Evolutionary conservation across 2,113 vertebrate genomes (phyloP).

Genomic region (Herpailurus yagouaroundi): DNA sequence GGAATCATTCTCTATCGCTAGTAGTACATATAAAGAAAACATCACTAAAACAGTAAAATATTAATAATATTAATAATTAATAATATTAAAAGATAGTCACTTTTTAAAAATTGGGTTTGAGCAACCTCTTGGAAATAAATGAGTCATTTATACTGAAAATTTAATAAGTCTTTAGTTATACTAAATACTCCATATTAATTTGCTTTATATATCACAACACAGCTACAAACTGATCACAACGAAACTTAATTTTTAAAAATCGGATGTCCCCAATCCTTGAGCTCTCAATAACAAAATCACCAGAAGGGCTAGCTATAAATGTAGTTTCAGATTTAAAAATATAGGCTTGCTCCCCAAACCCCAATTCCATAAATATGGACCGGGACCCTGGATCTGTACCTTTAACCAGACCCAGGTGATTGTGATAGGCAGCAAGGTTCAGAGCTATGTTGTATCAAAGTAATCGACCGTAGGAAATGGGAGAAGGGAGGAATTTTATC

Average conservation of each 20-base stretch:
- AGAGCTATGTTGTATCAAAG: neutral
- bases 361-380: neutral
- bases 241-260: neutral
- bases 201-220: neutral
- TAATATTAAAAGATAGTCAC: neutral
- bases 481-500: neutral
- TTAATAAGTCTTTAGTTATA: neutral
- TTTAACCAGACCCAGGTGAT: neutral
- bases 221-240: neutral
- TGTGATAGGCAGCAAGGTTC: neutral
- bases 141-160: neutral
- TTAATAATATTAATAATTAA: neutral
- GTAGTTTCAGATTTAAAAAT: neutral
- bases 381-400: neutral
- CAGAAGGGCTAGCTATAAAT: neutral
- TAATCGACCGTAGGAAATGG: neutral
- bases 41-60: neutral
- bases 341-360: neutral
- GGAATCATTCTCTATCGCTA: neutral
- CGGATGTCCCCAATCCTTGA: neutral
- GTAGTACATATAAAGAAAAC: neutral
- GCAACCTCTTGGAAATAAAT: neutral
- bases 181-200: neutral
- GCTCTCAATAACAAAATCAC: neutral
- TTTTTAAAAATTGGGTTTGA: neutral